These are phyloP conservation scores for Gymnocephalus cernua DNA, from an alignment of 2,113 vertebrate genomes.

Conservation along the genomic window DNA sequence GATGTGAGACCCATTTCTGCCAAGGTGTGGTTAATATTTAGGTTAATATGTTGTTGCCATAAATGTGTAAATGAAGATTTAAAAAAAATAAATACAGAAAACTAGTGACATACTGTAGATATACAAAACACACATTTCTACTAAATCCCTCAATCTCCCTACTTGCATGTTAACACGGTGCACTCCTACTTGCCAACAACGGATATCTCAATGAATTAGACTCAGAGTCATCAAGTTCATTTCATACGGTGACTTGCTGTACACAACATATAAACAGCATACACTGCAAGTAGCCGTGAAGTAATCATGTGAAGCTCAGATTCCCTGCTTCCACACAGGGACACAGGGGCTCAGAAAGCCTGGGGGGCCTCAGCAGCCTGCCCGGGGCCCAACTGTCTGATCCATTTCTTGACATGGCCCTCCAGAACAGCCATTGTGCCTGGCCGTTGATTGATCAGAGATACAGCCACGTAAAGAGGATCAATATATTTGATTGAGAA, in stretches of 20 bases:
- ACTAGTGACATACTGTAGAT: slow-evolving; percentile 1
- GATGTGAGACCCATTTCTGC: slow-evolving; percentile 41
- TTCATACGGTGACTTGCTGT: slow-evolving; percentile 8
- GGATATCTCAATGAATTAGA: slow-evolving; percentile 25
- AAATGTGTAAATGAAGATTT: slow-evolving; percentile 37
- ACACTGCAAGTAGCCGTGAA: slow-evolving; percentile 20
- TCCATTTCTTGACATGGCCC: slow-evolving; percentile 5
- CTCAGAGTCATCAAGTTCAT: slow-evolving; percentile 28
- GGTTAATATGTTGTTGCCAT: slow-evolving; percentile 56
- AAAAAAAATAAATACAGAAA: not conserved
- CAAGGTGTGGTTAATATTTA: slow-evolving; percentile 55
- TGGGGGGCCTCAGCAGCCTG: slow-evolving; percentile 9
- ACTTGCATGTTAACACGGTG: slow-evolving; percentile 57
- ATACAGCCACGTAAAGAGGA: not conserved
- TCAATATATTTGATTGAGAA: slow-evolving; percentile 35
- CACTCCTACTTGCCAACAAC: slow-evolving; percentile 31
- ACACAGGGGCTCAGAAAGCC: slow-evolving; percentile 20
- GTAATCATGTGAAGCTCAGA: slow-evolving; percentile 50
- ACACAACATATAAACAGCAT: slow-evolving; percentile 3
- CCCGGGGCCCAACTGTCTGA: not conserved
- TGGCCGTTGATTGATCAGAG: slow-evolving; percentile 11
- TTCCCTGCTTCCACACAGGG: slow-evolving; percentile 13
- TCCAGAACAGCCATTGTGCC: not conserved
- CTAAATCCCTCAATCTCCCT: slow-evolving; percentile 57
- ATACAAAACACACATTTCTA: slow-evolving; percentile 1